Percentiles rank a stretch among this genome's conserved stretches.
These are phyloP conservation scores for Chinchilla lanigera DNA, from an alignment of 2,113 vertebrate genomes.

Conservation along the genomic window DNA sequence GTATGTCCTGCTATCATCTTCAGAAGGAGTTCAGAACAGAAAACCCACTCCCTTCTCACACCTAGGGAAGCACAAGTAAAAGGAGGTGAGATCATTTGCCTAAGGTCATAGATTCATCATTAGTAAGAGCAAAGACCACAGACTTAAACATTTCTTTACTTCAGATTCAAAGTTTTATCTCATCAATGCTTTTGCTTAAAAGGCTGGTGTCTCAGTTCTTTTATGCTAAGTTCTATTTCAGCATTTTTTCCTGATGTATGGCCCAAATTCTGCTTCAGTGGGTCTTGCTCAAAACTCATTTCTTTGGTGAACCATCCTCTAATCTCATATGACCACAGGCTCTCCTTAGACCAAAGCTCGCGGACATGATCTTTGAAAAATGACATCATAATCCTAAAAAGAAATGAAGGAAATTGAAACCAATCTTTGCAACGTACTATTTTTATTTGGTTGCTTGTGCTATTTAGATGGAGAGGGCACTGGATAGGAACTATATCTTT, in stretches of 20 bases:
- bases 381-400: constrained; percentile 81
- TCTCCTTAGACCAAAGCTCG: constrained; percentile 75
- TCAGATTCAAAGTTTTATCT: constrained; percentile 60
- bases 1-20: neutral
- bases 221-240: constrained; percentile 72
- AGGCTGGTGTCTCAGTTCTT: constrained; percentile 58
- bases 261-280: constrained; percentile 80
- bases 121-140: neutral
- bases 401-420: constrained; percentile 83
- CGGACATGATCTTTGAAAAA: constrained; percentile 81
- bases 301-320: constrained; percentile 81
- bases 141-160: constrained; percentile 48
- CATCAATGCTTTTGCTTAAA: constrained; percentile 28
- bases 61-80: neutral
- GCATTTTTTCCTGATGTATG: constrained; percentile 79
- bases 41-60: neutral
- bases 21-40: neutral
- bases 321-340: constrained; percentile 83
- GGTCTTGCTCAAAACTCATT: constrained; percentile 83
- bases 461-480: constrained; percentile 76
- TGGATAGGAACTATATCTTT: constrained; percentile 71
- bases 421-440: constrained; percentile 76
- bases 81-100: constrained; percentile 60
- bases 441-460: constrained; percentile 82
- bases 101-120: constrained; percentile 16